Base-by-base conservation (phyloP, 1,140 invertebrate species). In the Linepithema humile region DNA sequence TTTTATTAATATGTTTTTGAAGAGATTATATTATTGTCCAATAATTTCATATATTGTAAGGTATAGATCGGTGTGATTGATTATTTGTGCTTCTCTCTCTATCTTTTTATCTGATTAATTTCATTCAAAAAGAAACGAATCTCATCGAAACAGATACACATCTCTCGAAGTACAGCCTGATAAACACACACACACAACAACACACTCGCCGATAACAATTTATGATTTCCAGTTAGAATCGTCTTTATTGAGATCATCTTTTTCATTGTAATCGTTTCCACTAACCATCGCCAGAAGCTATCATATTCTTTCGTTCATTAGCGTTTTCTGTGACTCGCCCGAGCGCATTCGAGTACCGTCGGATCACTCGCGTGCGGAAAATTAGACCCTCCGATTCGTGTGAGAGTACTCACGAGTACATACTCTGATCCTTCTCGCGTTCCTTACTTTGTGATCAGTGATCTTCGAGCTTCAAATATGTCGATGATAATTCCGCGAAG, bases 361-460 rank as follows among this genome's bases (percentile, higher is more conserved):
- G 88, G 87, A 89, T 84, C 45, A 89, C 70, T 87, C 75, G 84
- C 83, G 83, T 89, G 85, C 89, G 88, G 85, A 87, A 89, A 90
- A 91, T 90, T 88, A 90, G 83, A 90, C 73, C 53, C 74, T 64
- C 86, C 82, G 67, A 90, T 87, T 88, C 85, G 84, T 65, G 84
- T 65, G 84, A 91, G 85, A 80, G 74, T 86, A 77, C 53, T 84
- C 80, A 35, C 35, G 38, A 5, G 43, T 35, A 50, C 10, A 38
- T 32, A 69, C 29, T 17, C 26, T 6, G 15, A 12, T 82, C 20
- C 50, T 35, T 85, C 35, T 69, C 38, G 38, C 40, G 38, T 82
- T 38, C 9, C 74, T 73, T 29, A 23, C 74, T 62, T 65, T 69
- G 55, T 83, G 75, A 89, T 89, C 86, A 59, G 3, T 84, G 85